These are phyloP conservation scores for Pelagia noctiluca DNA, from an alignment of 30 jellyfish, hydroid and myxozoan species.

Conservation along the genomic window DNA sequence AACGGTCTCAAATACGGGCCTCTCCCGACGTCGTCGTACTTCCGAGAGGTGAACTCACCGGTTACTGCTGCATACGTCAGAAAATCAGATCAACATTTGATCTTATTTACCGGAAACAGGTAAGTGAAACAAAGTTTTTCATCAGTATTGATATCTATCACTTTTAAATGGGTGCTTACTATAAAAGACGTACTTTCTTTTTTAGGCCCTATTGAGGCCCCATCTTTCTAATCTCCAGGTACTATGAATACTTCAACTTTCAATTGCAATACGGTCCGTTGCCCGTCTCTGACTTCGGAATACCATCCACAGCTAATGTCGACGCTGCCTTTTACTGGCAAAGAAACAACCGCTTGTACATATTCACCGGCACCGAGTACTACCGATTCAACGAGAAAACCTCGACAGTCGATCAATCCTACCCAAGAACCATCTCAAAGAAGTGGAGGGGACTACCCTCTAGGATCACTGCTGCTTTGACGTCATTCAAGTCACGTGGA, in stretches of 20 bases:
- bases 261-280: conserved; percentile 58
- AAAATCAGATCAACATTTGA: conserved; percentile 15
- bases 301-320: conserved; percentile 63
- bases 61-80: conserved; percentile 55
- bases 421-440: conserved; percentile 44
- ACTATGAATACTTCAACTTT: conserved; percentile 55
- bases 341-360: conserved; percentile 70
- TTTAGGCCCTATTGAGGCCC: no score
- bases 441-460: conserved; percentile 43
- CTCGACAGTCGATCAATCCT: conserved; percentile 11
- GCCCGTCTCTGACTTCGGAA: conserved; percentile 73
- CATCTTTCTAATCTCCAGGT: no score
- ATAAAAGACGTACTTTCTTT: no score
- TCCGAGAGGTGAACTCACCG: conserved; percentile 13
- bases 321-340: conserved; percentile 94
- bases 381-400: conserved; percentile 40
- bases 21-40: background rate
- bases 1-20: conserved; percentile 53
- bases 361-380: conserved; percentile 73
- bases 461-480: conserved; percentile 16
- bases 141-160: no score
- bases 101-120: conserved; percentile 56
- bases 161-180: no score
- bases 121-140: no score
- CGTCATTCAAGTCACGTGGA: background rate